phyloP scores from a whole-genome alignment of 2,888 invertebrate species.

The Parelbella ahira region DNA sequence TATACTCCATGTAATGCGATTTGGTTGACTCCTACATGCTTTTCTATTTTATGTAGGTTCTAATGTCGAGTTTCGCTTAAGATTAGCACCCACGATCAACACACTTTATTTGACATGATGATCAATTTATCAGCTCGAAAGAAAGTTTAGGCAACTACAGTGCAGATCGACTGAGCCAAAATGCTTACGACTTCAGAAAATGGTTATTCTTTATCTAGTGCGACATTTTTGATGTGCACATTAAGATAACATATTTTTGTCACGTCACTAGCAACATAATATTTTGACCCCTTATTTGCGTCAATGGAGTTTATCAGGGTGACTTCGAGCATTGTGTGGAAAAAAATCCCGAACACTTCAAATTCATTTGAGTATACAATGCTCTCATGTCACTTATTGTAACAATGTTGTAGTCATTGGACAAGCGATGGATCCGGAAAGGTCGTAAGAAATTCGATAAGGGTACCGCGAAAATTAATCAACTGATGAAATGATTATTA shows the following conservation, averaged over 20 bases:
- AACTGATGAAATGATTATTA: constrained; percentile 47
- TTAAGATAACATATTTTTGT: constrained; percentile 23
- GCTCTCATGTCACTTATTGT: constrained; percentile 7
- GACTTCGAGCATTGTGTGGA: constrained; percentile 36
- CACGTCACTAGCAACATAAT: constrained; percentile 32
- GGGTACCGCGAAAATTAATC: background rate
- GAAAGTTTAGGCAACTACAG: too few relatives aligned
- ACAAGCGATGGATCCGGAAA: constrained; percentile 5
- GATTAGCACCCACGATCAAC: too few relatives aligned
- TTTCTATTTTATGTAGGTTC: too few relatives aligned
- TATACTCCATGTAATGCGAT: too few relatives aligned
- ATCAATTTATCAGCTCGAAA: too few relatives aligned
- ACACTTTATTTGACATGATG: too few relatives aligned
- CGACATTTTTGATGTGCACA: constrained; percentile 4
- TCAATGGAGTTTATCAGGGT: constrained; percentile 51
- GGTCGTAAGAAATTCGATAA: constrained; percentile 3
- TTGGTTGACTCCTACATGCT: too few relatives aligned
- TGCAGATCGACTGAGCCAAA: background rate
- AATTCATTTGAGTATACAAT: too few relatives aligned
- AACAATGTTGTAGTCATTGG: background rate
- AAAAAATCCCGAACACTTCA: too few relatives aligned
- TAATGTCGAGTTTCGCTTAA: too few relatives aligned
- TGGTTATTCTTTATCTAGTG: constrained; percentile 12
- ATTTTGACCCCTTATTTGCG: constrained; percentile 48
- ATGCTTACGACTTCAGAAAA: too few relatives aligned